These are phyloP conservation scores for Gymnothorax reevesii DNA, from an alignment of 2,797 vertebrate genomes.

Conservation along the genomic window DNA sequence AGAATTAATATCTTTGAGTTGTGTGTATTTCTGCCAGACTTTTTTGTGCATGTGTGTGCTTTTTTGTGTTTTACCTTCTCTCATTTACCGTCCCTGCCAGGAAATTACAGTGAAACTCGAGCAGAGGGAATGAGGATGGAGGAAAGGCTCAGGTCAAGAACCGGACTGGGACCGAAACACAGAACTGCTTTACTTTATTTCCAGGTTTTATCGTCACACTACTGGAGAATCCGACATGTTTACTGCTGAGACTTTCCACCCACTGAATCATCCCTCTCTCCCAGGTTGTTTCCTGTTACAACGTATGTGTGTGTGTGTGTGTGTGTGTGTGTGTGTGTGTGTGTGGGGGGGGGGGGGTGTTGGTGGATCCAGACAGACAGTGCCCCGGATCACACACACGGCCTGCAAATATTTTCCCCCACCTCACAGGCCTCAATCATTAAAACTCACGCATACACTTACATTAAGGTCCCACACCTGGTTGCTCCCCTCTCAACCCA, in stretches of 20 bases:
- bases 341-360: background rate
- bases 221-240: conserved; percentile 54
- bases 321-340: conserved; percentile 2
- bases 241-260: conserved; percentile 35
- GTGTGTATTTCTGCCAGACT: too few relatives aligned
- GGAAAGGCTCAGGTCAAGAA: background rate
- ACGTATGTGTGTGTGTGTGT: conserved; percentile 15
- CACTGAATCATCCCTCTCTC: conserved; percentile 63
- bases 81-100: background rate
- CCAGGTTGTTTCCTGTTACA: conserved; percentile 56
- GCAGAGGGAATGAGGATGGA: background rate
- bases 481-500: conserved; percentile 36
- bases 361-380: background rate
- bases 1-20: too few relatives aligned
- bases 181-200: background rate
- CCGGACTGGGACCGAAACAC: background rate
- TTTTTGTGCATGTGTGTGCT: background rate
- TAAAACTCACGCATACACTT: conserved; percentile 44
- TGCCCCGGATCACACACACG: background rate
- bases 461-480: conserved; percentile 70
- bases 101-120: background rate
- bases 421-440: conserved; percentile 50
- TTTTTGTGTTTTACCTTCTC: background rate
- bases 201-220: background rate
- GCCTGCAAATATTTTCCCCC: background rate